These are phyloP conservation scores for Pelvicachromis taeniatus DNA, from an alignment of 2,113 vertebrate genomes.

Conservation along the genomic window DNA sequence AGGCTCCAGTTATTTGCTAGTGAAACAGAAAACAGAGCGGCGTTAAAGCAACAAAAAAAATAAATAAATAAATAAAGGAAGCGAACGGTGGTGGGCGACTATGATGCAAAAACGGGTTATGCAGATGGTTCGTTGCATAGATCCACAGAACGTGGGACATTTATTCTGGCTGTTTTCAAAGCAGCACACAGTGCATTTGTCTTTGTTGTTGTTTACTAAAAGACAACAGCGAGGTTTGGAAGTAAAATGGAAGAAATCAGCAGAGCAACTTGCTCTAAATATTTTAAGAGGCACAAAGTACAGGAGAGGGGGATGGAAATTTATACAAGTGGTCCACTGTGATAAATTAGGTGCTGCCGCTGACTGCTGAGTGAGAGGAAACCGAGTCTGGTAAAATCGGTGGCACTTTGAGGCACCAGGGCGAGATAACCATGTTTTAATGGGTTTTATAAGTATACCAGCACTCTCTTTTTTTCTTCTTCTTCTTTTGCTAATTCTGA, in stretches of 20 bases:
- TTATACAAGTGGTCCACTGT: background rate
- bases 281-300: background rate
- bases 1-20: background rate
- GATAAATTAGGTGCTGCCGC: background rate
- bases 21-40: background rate
- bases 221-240: background rate
- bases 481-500: background rate
- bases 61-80: too few relatives aligned
- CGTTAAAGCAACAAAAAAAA: background rate
- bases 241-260: background rate
- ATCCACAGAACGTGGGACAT: background rate
- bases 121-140: background rate
- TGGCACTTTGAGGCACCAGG: background rate
- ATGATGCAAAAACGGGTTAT: background rate
- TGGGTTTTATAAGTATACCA: background rate
- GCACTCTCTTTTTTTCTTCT: background rate
- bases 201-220: background rate
- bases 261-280: rapidly evolving
- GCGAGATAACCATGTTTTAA: background rate
- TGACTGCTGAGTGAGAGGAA: background rate
- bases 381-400: background rate
- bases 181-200: background rate
- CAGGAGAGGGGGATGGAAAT: background rate
- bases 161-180: background rate
- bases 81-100: background rate